Conservation (phyloP, 2,113 vertebrate genomes). For the Arvicanthis niloticus region DNA sequence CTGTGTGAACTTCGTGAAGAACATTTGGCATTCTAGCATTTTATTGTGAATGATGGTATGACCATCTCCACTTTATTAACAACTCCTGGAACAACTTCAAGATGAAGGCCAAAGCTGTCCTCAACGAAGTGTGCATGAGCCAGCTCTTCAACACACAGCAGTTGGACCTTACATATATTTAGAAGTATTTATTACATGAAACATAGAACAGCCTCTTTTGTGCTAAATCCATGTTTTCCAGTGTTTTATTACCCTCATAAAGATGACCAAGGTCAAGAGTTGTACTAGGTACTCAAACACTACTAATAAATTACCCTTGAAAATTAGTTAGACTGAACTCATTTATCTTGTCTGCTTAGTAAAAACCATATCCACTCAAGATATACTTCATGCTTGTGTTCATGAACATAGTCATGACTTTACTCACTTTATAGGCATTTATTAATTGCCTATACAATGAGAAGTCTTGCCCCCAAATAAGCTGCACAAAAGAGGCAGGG, state of each 20-base stretch:
- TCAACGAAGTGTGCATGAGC: neutral
- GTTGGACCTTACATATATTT: neutral
- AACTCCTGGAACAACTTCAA: neutral
- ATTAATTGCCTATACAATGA: neutral
- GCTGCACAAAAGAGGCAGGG: neutral
- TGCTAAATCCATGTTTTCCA: neutral
- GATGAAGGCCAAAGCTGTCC: neutral
- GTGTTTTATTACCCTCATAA: conserved; percentile 10
- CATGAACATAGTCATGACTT: neutral
- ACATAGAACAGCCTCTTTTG: neutral
- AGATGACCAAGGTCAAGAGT: neutral
- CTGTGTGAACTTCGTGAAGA: neutral
- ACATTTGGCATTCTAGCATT: neutral
- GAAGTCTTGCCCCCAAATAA: neutral
- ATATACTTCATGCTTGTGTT: neutral
- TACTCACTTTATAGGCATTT: neutral
- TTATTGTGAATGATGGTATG: neutral
- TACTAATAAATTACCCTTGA: neutral
- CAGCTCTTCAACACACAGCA: neutral
- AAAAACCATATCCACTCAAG: conserved; percentile 13
- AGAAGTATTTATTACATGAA: neutral
- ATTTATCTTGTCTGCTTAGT: neutral
- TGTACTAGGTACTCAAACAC: neutral
- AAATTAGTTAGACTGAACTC: conserved; percentile 14
- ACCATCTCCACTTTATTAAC: neutral